phyloP scores from a whole-genome alignment of 2,113 vertebrate species.

The Amphiprion ocellaris region DNA sequence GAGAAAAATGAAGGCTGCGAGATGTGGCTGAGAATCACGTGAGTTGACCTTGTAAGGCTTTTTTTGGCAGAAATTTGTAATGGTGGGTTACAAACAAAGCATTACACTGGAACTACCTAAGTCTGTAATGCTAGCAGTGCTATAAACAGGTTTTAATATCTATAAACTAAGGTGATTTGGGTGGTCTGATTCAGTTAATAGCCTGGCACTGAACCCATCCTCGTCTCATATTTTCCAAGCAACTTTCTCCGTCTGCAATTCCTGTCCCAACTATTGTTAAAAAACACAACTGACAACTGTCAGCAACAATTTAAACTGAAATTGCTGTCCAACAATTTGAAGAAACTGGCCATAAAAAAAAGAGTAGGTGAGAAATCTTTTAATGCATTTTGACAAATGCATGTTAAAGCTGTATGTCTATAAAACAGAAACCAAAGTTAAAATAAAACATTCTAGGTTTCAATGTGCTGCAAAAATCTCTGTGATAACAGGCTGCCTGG shows the following conservation, averaged over 20 bases:
- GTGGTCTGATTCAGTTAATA: slow-evolving; percentile 35
- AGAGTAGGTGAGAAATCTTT: background rate
- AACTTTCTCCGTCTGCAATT: background rate
- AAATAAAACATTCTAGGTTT: background rate
- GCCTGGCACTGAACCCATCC: slow-evolving; percentile 24
- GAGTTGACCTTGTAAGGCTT: background rate
- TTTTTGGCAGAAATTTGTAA: background rate
- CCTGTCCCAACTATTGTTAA: background rate
- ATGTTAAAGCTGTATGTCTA: background rate
- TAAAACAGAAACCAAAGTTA: background rate
- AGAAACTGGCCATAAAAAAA: background rate
- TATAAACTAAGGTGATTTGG: slow-evolving; percentile 13
- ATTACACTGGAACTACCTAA: background rate
- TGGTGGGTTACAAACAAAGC: background rate
- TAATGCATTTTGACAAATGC: slow-evolving; percentile 7
- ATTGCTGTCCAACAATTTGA: slow-evolving; percentile 2
- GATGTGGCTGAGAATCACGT: background rate
- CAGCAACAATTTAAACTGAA: slow-evolving; percentile 14
- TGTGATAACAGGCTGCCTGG: slow-evolving; percentile 9
- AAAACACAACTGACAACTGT: slow-evolving; percentile 32
- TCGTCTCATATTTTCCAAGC: slow-evolving; percentile 23
- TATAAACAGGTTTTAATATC: slow-evolving; percentile 25
- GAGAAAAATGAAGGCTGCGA: background rate
- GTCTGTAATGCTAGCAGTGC: background rate
- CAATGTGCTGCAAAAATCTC: background rate